phyloP scores from a whole-genome alignment of 2,888 invertebrate genomes.

The Myopa tessellatipennis region DNA sequence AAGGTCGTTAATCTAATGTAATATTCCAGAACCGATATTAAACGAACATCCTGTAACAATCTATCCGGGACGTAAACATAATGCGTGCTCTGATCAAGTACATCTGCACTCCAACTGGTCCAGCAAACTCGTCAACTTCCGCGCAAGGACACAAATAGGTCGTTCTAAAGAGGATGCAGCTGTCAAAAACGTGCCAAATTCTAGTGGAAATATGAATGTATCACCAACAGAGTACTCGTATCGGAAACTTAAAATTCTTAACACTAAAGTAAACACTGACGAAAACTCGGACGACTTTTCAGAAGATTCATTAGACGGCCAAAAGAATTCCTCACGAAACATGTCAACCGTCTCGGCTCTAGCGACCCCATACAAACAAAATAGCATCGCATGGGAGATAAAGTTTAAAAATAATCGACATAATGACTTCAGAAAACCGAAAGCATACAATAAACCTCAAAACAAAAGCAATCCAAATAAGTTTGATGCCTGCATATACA shows the following conservation, averaged over 20 bases:
- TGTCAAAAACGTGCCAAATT: slow-evolving; percentile 18
- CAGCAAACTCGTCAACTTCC: slow-evolving; percentile 34
- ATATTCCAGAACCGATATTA: slow-evolving; percentile 62
- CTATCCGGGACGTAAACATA: slow-evolving; percentile 70
- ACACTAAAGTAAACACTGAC: background rate
- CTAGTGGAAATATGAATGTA: slow-evolving; percentile 23
- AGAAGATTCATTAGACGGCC: slow-evolving; percentile 83
- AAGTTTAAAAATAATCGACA: slow-evolving; percentile 74
- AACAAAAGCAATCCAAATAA: background rate
- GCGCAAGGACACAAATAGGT: background rate
- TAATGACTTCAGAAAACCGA: background rate
- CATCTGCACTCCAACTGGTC: slow-evolving; percentile 49
- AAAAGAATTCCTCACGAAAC: slow-evolving; percentile 71
- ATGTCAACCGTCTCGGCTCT: slow-evolving; percentile 69
- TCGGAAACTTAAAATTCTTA: slow-evolving; percentile 9
- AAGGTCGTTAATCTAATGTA: background rate
- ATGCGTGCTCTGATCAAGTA: background rate
- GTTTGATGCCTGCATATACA: background rate
- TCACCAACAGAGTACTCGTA: slow-evolving; percentile 20
- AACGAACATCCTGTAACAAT: slow-evolving; percentile 78
- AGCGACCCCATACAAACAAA: slow-evolving; percentile 76
- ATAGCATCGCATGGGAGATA: slow-evolving; percentile 90
- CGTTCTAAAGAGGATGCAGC: background rate
- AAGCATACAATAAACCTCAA: slow-evolving; percentile 3
- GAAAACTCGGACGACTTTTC: slow-evolving; percentile 75